Evolutionary conservation across 2,797 vertebrate genomes (phyloP), one percentile per base, ranked within the genome.

Genomic region (Acestrorhynchus altus): DNA sequence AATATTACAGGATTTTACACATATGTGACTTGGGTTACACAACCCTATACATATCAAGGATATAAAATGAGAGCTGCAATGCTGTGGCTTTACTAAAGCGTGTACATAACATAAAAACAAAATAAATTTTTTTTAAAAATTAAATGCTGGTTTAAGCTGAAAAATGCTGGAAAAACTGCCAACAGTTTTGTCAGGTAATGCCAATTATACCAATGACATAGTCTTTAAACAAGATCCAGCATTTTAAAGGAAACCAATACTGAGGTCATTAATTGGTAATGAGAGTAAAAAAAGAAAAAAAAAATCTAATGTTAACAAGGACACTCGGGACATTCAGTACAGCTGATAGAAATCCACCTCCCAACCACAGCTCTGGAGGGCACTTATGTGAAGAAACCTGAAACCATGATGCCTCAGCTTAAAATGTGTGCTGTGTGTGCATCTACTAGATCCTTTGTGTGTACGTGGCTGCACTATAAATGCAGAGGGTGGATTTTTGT

Each of bases 381-480:
- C 52, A 59, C 69, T 46, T 31, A 26, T 26, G 52, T 16, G 10
- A 72, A 28, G 51, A 57, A 59, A 59, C 22, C 0, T 71, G 52
- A 71, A 57, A 42, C 35, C 16, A 1, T 44, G 54, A 31, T 31
- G 70, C 54, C 20, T 60, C 26, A 26, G 56, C 70, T 47, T 6
- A 60, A 15, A 60, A 40, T 60, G 9, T 46, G 22, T 60, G 54
- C 56, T 60, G 24, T 22, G 39, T 64, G 60, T 31, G 46, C 47
- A 70, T 47, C 24, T 69, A 40, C 39, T 22, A 66, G 35, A 67
- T 31, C 44, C 4, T 35, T n/a, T 68, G 44, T 76, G n/a, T 61
- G 44, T 59, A 70, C 67, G 46, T 35, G 11, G 20, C 20, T 28
- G 63, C 26, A 40, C 28, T 40, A 59, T 59, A 78, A 78, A 35